Evolutionary conservation across 2,888 invertebrate genomes (phyloP).

Genomic region (Machimus rusticus): DNA sequence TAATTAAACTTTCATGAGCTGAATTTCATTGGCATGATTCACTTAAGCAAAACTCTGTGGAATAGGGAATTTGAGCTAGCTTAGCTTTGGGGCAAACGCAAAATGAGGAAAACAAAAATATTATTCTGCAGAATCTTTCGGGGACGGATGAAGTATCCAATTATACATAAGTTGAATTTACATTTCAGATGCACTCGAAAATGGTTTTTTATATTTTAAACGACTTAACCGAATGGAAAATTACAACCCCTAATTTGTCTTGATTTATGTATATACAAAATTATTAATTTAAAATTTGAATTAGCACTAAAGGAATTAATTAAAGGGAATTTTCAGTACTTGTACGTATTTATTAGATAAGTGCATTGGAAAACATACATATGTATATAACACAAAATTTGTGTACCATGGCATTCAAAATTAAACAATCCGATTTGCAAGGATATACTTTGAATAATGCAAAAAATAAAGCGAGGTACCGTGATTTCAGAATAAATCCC

Average conservation of each 20-base stretch:
- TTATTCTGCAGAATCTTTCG: not conserved
- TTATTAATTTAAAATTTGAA: not conserved
- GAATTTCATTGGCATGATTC: not conserved
- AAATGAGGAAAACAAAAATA: not conserved
- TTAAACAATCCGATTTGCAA: too few species aligned
- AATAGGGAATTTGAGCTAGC: not conserved
- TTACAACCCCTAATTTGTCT: not conserved
- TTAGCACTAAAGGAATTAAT: not conserved
- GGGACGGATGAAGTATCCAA: not conserved
- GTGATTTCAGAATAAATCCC: too few species aligned
- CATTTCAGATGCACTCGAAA: not conserved
- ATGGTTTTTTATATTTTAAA: not conserved
- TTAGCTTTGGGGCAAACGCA: not conserved
- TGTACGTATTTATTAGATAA: too few species aligned
- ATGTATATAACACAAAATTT: too few species aligned
- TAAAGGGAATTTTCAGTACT: not conserved
- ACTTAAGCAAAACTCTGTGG: not conserved
- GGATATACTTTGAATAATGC: too few species aligned
- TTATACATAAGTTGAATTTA: not conserved
- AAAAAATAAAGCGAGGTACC: too few species aligned
- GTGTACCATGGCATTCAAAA: too few species aligned
- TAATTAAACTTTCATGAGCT: not conserved
- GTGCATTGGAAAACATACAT: too few species aligned
- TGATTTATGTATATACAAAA: not conserved
- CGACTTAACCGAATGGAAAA: not conserved